Conservation (phyloP, 2,113 vertebrate species). For the Rhinolophus sinicus region DNA sequence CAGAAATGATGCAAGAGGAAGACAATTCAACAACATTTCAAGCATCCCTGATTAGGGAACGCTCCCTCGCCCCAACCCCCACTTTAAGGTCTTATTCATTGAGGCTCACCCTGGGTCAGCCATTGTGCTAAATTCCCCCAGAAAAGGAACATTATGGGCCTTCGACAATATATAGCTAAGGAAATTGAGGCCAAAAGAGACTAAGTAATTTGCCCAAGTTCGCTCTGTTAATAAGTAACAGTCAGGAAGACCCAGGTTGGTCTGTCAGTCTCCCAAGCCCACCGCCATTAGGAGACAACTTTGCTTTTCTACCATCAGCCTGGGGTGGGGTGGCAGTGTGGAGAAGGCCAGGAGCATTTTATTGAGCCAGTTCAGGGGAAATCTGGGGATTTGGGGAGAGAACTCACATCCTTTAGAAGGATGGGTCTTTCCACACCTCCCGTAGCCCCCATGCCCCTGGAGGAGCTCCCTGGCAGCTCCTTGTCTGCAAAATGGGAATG, state of each 20-base stretch:
- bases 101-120: neutral
- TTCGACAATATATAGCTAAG: neutral
- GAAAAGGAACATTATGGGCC: neutral
- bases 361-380: neutral
- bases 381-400: neutral
- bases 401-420: neutral
- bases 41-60: neutral
- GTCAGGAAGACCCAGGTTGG: accelerated
- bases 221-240: neutral
- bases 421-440: neutral
- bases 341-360: neutral
- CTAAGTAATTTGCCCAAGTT: neutral
- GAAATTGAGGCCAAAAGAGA: neutral
- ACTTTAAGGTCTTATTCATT: neutral
- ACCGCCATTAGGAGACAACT: neutral
- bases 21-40: too few relatives aligned
- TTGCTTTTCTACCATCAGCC: neutral
- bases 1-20: neutral
- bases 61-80: too few relatives aligned
- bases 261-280: neutral
- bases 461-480: neutral
- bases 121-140: neutral
- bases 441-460: neutral
- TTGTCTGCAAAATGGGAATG: accelerated
- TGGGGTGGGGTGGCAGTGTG: neutral